phyloP scores from a whole-genome alignment of 2,797 vertebrate species.

The Pogonophryne albipinna region DNA sequence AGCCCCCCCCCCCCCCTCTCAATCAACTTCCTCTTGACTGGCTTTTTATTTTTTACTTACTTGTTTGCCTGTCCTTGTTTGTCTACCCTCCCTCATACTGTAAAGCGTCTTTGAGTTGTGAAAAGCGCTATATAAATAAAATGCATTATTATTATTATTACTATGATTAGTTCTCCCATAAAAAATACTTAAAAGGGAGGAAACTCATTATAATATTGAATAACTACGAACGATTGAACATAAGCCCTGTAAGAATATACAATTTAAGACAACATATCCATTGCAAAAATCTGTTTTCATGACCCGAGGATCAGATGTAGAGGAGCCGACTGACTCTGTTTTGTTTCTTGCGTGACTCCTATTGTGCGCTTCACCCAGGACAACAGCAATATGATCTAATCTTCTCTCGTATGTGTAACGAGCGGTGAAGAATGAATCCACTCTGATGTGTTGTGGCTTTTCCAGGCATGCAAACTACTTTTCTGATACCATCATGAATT shows the following conservation, averaged over 20 bases:
- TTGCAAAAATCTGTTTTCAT: slow-evolving; percentile 17
- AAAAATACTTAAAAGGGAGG: neutral
- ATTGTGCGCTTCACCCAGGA: slow-evolving; percentile 19
- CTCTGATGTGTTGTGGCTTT: slow-evolving; percentile 6
- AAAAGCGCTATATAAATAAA: too few species aligned
- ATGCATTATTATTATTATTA: too few species aligned
- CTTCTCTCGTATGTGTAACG: slow-evolving; percentile 23
- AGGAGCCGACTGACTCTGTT: slow-evolving; percentile 18
- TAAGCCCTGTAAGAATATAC: neutral
- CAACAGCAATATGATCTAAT: slow-evolving; percentile 27
- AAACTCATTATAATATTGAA: slow-evolving; percentile 13
- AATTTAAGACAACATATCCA: neutral
- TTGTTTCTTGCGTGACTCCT: slow-evolving; percentile 36
- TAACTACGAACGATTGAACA: slow-evolving; percentile 2
- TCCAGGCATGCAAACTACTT: slow-evolving; percentile 31
- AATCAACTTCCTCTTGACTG: too few species aligned
- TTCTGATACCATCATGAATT: slow-evolving; percentile 42
- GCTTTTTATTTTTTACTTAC: too few species aligned
- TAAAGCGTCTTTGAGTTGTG: too few species aligned
- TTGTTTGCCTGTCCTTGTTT: too few species aligned
- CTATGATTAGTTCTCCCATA: neutral
- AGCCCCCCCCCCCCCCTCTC: too few species aligned
- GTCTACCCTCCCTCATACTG: too few species aligned
- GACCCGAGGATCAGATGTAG: slow-evolving; percentile 28
- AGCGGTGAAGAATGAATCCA: slow-evolving; percentile 6